Percentiles rank a stretch among this genome's conserved stretches.
These are phyloP conservation scores for Phenacoccus solenopsis DNA, from an alignment of 1,140 invertebrate genomes.

Conservation along the genomic window DNA sequence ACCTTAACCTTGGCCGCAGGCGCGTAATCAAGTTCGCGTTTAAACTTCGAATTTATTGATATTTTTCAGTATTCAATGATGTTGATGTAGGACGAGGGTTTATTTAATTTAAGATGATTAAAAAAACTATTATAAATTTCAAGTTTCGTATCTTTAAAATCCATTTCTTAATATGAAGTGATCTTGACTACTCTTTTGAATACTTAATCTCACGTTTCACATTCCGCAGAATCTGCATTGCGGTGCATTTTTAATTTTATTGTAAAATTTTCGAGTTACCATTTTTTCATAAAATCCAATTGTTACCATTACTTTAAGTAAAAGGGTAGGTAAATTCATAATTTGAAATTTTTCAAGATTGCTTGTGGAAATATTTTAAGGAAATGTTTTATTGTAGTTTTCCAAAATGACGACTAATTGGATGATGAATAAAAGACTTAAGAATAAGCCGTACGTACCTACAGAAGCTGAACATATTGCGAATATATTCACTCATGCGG, in stretches of 20 bases:
- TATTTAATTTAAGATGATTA: background rate
- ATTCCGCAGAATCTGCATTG: background rate
- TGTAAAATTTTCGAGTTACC: background rate
- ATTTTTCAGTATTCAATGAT: background rate
- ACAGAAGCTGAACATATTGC: slow-evolving; percentile 77
- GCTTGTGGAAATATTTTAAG: no score
- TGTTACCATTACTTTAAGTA: background rate
- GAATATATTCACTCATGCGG: slow-evolving; percentile 79
- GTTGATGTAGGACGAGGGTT: background rate
- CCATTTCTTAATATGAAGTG: background rate
- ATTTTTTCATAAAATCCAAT: background rate
- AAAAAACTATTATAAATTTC: no score
- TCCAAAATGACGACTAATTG: background rate
- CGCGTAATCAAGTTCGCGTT: background rate
- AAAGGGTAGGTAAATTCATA: no score
- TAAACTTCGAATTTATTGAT: slow-evolving; percentile 3
- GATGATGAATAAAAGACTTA: background rate
- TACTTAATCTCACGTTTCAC: background rate
- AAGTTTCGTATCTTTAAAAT: background rate
- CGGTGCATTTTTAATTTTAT: background rate
- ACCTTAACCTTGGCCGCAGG: background rate
- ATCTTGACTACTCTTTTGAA: background rate
- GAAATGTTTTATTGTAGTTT: no score
- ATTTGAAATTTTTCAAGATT: no score
- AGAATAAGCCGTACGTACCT: slow-evolving; percentile 45